Conservation (phyloP, 1,140 invertebrate genomes). For the Octopus sinensis region DNA sequence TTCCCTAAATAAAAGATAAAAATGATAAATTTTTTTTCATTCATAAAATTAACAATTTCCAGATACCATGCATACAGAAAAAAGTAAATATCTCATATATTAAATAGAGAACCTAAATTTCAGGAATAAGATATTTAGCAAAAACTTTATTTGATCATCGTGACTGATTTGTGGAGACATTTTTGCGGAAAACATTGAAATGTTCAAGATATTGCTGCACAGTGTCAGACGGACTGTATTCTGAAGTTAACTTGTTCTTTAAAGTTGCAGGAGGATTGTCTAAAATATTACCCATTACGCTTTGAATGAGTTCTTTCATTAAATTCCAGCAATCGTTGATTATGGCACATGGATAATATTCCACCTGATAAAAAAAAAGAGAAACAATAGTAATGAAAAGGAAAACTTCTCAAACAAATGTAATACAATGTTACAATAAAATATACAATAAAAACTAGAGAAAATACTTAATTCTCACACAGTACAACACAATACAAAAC, state of each 20-base stretch:
- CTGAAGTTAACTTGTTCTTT: conserved; percentile 76
- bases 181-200: conserved; percentile 83
- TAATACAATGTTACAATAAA: background rate
- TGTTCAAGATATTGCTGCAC: conserved; percentile 93
- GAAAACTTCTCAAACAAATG: background rate
- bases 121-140: too few relatives aligned
- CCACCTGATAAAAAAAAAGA: conserved; percentile 65
- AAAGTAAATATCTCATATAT: too few relatives aligned
- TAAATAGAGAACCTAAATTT: too few relatives aligned
- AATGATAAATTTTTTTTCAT: too few relatives aligned
- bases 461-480: background rate
- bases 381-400: background rate
- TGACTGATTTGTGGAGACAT: conserved; percentile 46
- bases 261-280: conserved; percentile 54
- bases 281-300: conserved; percentile 79
- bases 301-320: conserved; percentile 86
- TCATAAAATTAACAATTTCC: too few relatives aligned
- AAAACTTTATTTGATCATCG: conserved; percentile 12
- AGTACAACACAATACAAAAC: conserved; percentile 2
- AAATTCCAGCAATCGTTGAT: conserved; percentile 86
- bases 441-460: too few relatives aligned
- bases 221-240: conserved; percentile 78
- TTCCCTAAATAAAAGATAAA: too few relatives aligned
- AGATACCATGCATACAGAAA: too few relatives aligned
- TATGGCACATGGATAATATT: conserved; percentile 87